Evolutionary conservation across 2,888 invertebrate species (phyloP).

Genomic region (Bunonema sp.): DNA sequence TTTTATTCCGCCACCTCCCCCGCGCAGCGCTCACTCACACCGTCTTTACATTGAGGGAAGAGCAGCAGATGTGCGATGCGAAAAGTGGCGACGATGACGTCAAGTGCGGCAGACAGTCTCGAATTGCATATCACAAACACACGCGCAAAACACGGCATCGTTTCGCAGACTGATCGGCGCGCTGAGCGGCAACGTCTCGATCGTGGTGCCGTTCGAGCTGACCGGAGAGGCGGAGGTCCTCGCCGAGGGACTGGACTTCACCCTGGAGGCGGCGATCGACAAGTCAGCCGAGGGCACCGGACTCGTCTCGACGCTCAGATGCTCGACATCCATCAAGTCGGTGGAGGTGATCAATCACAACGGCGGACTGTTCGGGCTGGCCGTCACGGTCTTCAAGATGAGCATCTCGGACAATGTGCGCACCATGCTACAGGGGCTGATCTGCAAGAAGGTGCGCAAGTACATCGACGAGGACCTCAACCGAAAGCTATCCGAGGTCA

Average conservation of each 20-base stretch:
- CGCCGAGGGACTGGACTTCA: constrained; percentile 20
- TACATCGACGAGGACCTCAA: constrained; percentile 30
- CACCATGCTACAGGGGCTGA: constrained; percentile 17
- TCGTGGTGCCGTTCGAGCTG: constrained; percentile 25
- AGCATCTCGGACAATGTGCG: constrained; percentile 24
- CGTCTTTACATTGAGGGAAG: no score
- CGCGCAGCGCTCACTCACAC: no score
- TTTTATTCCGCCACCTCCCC: no score
- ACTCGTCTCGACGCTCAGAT: constrained; percentile 14
- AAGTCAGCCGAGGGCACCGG: constrained; percentile 5
- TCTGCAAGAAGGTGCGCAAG: constrained; percentile 23
- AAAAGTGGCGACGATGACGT: no score
- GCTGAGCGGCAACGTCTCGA: constrained; percentile 20
- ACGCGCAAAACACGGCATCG: no score
- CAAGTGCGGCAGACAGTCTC: no score
- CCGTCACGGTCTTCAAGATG: constrained; percentile 25
- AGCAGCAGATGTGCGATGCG: no score
- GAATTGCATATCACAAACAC: no score
- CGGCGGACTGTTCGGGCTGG: constrained; percentile 26
- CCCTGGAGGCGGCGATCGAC: constrained; percentile 8
- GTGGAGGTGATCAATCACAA: constrained; percentile 26
- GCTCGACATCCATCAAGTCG: constrained; percentile 14
- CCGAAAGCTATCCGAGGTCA: constrained; percentile 16
- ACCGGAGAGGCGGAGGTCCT: constrained; percentile 26
- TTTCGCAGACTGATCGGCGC: constrained; percentile 20